Evolutionary conservation across 1,140 invertebrate genomes (phyloP), one percentile per base, ranked within the genome.

Genomic region (Drosophila eugracilis): DNA sequence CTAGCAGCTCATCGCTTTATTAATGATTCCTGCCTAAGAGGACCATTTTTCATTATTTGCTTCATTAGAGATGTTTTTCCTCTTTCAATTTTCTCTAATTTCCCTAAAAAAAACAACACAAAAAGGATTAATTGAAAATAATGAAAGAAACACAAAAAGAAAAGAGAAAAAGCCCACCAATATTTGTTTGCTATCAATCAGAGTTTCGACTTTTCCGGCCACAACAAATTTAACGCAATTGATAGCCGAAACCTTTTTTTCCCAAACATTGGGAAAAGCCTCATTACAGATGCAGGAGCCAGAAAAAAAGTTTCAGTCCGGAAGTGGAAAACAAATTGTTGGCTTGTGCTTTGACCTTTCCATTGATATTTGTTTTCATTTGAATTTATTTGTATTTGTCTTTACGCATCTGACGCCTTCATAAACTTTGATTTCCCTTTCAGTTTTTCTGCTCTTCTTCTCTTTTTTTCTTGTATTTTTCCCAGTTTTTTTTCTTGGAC

Each of bases 161-260:
- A 21, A n/a, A 22, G 4, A 22, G 22, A 7, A n/a, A 5, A 1
- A 26, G 4, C 12, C 14, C 32, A 28, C 53, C 44, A 14, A 45
- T 48, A 34, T 66, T 83, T 83, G 69, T 78, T 66, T 67, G 63
- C 32, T 78, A 83, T 84, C 79, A 83, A 84, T 83, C 78, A 75
- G 74, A 59, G 52, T 59, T 79, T 9, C 45, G 71, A 30, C 45
- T 47, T 42, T 42, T 57, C 24, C 21, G 39, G 62, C 44, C 32
- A 54, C 58, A 63, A 73, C 73, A 73, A 81, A 81, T 70, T 65
- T 39, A 15, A 22, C 41, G 55, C 70, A 70, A 75, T 83, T 84
- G 78, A 84, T 78, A 70, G 28, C 58, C 39, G 26, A 83, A 83
- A 65, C 78, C 70, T 73, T 76, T 77, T 62, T 53, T 49, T 47